Percentiles rank a stretch among this genome's conserved stretches.
Evolutionary conservation across 2,113 vertebrate species (phyloP).

Genomic region (Oenanthe oenanthe): DNA sequence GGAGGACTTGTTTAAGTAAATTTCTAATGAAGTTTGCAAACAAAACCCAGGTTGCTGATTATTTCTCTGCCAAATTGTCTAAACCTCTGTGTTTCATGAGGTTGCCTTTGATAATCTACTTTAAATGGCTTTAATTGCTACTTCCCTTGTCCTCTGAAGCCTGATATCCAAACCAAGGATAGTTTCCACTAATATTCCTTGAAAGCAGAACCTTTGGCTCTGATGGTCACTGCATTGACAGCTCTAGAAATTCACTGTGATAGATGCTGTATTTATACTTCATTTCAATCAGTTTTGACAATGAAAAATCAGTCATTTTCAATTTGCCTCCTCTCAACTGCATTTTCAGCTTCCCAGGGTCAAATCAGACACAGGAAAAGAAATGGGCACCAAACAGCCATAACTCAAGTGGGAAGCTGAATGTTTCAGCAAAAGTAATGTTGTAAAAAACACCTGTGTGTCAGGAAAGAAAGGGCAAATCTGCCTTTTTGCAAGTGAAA

Average conservation of each 20-base stretch:
- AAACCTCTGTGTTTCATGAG: neutral
- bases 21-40: neutral
- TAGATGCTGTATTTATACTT: neutral
- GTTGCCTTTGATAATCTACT: neutral
- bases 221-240: neutral
- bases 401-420: neutral
- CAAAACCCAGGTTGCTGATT: neutral
- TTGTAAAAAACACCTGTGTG: fast-evolving
- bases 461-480: neutral
- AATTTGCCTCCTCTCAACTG: neutral
- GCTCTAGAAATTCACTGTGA: neutral
- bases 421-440: neutral
- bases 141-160: neutral
- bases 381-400: neutral
- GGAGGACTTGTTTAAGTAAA: neutral
- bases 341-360: neutral
- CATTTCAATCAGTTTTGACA: neutral
- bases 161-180: neutral
- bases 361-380: neutral
- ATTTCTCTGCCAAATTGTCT: neutral
- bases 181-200: neutral
- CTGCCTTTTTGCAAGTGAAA: neutral
- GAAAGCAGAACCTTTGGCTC: neutral
- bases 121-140: neutral
- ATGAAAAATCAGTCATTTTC: neutral